phyloP scores from a whole-genome alignment of 1,140 invertebrate species.

The Leptinotarsa lineolata region DNA sequence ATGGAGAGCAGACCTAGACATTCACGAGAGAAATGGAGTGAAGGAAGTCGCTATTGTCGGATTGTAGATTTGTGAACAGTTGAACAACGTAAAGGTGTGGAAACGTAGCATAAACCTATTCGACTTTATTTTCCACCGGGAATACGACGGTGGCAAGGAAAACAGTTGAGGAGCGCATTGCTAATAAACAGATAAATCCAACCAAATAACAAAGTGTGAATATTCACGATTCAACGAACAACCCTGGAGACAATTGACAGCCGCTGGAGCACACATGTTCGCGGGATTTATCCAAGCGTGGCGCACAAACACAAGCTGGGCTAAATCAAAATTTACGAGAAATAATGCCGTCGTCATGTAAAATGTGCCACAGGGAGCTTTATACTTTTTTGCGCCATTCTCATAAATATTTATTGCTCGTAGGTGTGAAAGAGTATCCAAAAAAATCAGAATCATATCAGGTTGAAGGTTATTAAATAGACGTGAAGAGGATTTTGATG shows the following conservation, averaged over 20 bases:
- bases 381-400: background rate
- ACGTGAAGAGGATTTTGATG: no score
- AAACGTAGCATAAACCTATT: no score
- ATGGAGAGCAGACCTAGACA: no score
- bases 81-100: no score
- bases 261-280: background rate
- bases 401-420: background rate
- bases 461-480: no score
- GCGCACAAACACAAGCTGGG: background rate
- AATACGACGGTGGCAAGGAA: no score
- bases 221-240: constrained; percentile 6
- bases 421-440: background rate
- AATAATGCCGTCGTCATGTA: background rate
- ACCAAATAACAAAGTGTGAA: background rate
- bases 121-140: no score
- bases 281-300: background rate
- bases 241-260: constrained; percentile 4
- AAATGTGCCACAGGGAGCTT: background rate
- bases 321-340: background rate
- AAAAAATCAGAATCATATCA: background rate
- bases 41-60: no score
- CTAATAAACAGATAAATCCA: background rate
- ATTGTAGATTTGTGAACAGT: no score
- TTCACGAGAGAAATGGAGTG: no score
- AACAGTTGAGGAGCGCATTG: no score